phyloP scores from a whole-genome alignment of 2,888 invertebrate genomes.

The Pecten maximus region DNA sequence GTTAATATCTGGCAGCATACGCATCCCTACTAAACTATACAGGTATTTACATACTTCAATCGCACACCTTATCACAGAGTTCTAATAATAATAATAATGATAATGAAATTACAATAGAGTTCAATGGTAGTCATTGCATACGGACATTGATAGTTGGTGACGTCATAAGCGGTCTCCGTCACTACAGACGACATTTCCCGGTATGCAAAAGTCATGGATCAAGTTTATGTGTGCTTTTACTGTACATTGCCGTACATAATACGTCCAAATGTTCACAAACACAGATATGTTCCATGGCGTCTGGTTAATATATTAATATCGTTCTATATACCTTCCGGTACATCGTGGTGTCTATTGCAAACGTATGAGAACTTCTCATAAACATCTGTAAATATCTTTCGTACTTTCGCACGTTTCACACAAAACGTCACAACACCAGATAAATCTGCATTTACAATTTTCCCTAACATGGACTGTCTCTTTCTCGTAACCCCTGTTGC shows the following conservation, averaged over 20 bases:
- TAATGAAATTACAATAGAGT: not conserved
- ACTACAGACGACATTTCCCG: not conserved
- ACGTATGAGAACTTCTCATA: slow-evolving; percentile 52
- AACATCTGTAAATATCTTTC: slow-evolving; percentile 74
- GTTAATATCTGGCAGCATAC: not conserved
- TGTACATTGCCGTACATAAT: not conserved
- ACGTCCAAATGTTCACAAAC: not conserved
- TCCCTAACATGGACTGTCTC: slow-evolving; percentile 69
- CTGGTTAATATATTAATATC: not conserved
- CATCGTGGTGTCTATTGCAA: not conserved
- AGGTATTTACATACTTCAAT: not conserved
- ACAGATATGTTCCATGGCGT: not conserved
- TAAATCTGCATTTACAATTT: slow-evolving; percentile 79
- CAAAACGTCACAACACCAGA: slow-evolving; percentile 80
- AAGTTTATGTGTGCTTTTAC: not conserved
- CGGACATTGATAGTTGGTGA: not conserved
- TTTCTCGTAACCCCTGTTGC: slow-evolving; percentile 80
- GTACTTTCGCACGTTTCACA: slow-evolving; percentile 76
- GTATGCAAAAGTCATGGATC: not conserved
- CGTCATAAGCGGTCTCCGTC: not conserved
- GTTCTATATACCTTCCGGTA: not conserved
- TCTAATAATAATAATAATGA: not conserved
- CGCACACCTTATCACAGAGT: not conserved
- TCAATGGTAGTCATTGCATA: not conserved
- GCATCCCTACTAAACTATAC: not conserved